Percentiles rank a stretch among this genome's conserved stretches.
Conservation (phyloP, 64 coral and sea anemone genomes). For the Porites lutea region DNA sequence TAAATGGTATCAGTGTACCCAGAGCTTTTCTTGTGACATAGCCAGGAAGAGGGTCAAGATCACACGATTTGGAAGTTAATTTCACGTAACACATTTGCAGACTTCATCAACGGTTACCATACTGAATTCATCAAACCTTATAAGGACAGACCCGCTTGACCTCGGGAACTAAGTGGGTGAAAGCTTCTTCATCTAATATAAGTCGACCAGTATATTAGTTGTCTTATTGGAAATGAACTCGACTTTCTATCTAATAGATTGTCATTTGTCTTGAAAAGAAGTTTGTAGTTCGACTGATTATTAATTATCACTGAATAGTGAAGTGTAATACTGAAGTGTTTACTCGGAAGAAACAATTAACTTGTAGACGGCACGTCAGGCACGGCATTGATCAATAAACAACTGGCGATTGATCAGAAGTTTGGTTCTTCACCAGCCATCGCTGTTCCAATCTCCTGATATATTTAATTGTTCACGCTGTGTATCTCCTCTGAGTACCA, state of each 20-base stretch:
- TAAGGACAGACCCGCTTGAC: slow-evolving; percentile 30
- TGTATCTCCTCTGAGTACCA: neutral
- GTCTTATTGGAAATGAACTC: slow-evolving; percentile 24
- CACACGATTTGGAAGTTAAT: slow-evolving; percentile 13
- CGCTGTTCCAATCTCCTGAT: neutral
- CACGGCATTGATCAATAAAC: neutral
- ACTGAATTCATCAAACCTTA: neutral
- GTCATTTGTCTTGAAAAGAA: neutral
- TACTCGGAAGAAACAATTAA: slow-evolving; percentile 5
- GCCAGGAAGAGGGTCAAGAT: slow-evolving; percentile 21
- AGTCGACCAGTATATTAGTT: slow-evolving; percentile 25
- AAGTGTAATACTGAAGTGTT: neutral
- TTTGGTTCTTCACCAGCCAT: neutral
- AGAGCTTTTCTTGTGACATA: slow-evolving; percentile 18
- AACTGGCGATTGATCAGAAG: neutral
- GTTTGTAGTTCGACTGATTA: neutral
- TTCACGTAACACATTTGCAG: slow-evolving; percentile 21
- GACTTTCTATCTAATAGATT: slow-evolving; percentile 4
- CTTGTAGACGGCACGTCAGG: neutral
- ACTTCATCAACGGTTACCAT: slow-evolving; percentile 16
- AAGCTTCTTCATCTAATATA: neutral
- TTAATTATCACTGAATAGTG: neutral
- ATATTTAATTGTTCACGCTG: neutral
- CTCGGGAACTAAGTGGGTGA: neutral
- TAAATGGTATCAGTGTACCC: slow-evolving; percentile 23